These are phyloP conservation scores for Ptyas mucosa DNA, from an alignment of 2,113 vertebrate genomes.

Conservation along the genomic window DNA sequence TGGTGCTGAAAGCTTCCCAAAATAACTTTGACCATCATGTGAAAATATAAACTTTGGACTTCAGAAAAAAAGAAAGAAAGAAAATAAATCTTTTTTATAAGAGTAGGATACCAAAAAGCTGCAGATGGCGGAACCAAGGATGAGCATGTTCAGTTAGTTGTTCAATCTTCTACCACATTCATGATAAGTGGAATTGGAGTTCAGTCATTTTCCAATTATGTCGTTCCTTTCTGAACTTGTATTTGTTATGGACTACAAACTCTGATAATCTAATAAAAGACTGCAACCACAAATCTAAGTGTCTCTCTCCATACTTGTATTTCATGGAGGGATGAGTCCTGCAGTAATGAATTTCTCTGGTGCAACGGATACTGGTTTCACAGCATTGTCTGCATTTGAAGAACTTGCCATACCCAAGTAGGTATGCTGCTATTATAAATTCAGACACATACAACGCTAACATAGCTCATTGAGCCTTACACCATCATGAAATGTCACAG, in stretches of 20 bases:
- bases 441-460: slow-evolving; percentile 43
- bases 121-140: neutral
- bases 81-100: neutral
- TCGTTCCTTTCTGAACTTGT: slow-evolving; percentile 61
- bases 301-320: slow-evolving; percentile 42
- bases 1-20: neutral
- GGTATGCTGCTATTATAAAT: slow-evolving; percentile 49
- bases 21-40: neutral
- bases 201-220: slow-evolving; percentile 43
- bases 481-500: slow-evolving; percentile 40
- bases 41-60: neutral
- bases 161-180: neutral
- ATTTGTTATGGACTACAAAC: slow-evolving; percentile 68
- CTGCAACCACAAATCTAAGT: slow-evolving; percentile 58
- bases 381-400: slow-evolving; percentile 50
- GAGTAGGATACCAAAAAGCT: neutral
- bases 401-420: slow-evolving; percentile 49
- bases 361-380: slow-evolving; percentile 59
- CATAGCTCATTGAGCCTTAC: slow-evolving; percentile 38
- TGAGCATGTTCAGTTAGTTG: neutral
- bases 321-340: slow-evolving; percentile 51
- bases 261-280: slow-evolving; percentile 57
- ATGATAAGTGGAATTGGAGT: slow-evolving; percentile 19
- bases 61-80: neutral
- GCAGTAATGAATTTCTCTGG: slow-evolving; percentile 52